Evolutionary conservation across 1,140 invertebrate genomes (phyloP).

Genomic region (Brachionus sp.): DNA sequence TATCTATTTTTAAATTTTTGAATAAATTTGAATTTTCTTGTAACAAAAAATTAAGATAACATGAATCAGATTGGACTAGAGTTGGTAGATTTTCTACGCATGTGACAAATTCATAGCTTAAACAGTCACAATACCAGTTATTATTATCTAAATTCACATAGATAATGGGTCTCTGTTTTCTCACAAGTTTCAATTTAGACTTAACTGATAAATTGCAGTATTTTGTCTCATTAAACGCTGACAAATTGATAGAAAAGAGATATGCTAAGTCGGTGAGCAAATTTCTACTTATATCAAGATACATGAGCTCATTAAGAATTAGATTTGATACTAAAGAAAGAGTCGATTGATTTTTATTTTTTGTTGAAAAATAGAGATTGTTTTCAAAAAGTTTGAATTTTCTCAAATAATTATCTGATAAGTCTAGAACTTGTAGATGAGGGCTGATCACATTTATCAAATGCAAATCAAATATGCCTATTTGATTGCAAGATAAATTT

Average conservation of each 20-base stretch:
- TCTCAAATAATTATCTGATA: slow-evolving; percentile 8
- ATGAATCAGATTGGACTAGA: background rate
- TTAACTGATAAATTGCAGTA: slow-evolving; percentile 23
- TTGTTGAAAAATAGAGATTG: background rate
- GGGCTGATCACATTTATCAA: background rate
- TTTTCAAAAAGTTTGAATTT: slow-evolving; percentile 33
- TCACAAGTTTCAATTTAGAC: background rate
- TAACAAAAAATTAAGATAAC: slow-evolving; percentile 11
- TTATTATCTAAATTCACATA: slow-evolving; percentile 12
- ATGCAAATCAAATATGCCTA: slow-evolving; percentile 4
- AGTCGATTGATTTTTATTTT: background rate
- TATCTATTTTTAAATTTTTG: background rate
- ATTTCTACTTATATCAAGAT: slow-evolving; percentile 10
- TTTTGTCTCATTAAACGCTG: background rate
- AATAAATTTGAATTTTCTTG: slow-evolving; percentile 27
- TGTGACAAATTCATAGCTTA: background rate
- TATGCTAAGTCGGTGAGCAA: background rate
- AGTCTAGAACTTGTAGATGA: slow-evolving; percentile 23
- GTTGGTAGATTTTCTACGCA: background rate
- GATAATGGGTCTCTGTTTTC: background rate
- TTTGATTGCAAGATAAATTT: background rate
- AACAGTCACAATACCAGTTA: slow-evolving; percentile 23
- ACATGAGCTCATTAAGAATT: background rate
- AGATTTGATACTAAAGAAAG: background rate
- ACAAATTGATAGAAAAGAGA: background rate